These are phyloP conservation scores for Clarias magur DNA, from an alignment of 2,113 vertebrate genomes.

Conservation along the genomic window DNA sequence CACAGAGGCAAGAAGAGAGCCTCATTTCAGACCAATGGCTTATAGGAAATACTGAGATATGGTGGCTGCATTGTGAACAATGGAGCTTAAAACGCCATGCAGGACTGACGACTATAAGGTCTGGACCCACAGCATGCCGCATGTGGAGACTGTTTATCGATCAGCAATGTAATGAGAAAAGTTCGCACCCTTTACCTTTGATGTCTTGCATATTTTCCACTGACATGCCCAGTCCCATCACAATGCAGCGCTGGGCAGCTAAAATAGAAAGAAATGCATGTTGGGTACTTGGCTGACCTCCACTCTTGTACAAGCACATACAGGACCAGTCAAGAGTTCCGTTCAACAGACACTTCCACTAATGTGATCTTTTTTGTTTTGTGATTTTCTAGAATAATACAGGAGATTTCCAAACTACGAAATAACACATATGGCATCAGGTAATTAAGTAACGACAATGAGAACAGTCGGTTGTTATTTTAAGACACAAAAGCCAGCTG, in stretches of 20 bases:
- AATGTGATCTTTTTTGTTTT: too few species aligned
- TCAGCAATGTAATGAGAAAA: conserved; percentile 33
- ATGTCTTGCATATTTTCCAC: conserved; percentile 87
- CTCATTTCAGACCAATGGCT: conserved; percentile 30
- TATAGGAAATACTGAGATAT: conserved; percentile 29
- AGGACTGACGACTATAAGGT: conserved; percentile 3
- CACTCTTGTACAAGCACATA: conserved; percentile 6
- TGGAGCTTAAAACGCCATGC: conserved; percentile 1
- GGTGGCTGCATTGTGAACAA: conserved; percentile 32
- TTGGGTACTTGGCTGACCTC: not conserved
- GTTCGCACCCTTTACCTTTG: conserved; percentile 77
- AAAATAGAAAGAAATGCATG: conserved; percentile 30
- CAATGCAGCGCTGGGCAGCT: conserved; percentile 83
- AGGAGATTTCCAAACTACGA: too few species aligned
- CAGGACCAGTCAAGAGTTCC: too few species aligned
- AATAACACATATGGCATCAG: too few species aligned
- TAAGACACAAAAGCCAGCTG: too few species aligned
- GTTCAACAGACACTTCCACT: too few species aligned
- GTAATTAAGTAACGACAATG: too few species aligned
- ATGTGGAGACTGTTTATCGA: conserved; percentile 29
- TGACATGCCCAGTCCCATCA: conserved; percentile 85
- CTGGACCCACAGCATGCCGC: not conserved
- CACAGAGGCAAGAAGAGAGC: conserved; percentile 21
- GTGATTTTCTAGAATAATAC: too few species aligned
- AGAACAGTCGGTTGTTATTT: too few species aligned